These are phyloP conservation scores for Toxostoma redivivum DNA, from an alignment of 2,113 vertebrate genomes.

Conservation along the genomic window DNA sequence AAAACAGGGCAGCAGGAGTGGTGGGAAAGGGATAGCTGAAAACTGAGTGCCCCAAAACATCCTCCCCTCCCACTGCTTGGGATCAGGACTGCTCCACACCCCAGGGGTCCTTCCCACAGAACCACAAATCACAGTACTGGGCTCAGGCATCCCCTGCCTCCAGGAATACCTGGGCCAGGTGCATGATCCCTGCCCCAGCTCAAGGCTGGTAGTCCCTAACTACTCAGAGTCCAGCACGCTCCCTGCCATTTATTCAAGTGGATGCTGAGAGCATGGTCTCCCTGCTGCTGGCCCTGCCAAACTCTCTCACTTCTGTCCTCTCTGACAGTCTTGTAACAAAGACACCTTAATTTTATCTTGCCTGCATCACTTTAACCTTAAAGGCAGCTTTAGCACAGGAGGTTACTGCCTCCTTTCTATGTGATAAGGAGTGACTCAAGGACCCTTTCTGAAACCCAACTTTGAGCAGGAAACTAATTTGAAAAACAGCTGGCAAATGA, in stretches of 20 bases:
- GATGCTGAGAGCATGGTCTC: neutral
- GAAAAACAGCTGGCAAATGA: neutral
- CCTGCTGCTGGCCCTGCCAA: neutral
- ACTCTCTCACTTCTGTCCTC: neutral
- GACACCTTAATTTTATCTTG: neutral
- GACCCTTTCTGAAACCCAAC: neutral
- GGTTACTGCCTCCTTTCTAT: neutral
- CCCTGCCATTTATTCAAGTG: neutral
- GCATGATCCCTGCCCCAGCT: neutral
- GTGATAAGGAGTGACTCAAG: neutral
- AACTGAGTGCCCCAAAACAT: neutral
- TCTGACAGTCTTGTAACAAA: neutral
- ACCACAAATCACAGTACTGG: neutral
- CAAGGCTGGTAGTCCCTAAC: neutral
- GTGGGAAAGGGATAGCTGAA: neutral
- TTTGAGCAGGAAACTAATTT: neutral
- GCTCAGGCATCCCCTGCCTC: neutral
- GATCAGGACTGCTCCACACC: neutral
- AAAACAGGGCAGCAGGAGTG: neutral
- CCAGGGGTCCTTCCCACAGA: neutral
- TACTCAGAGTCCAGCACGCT: neutral
- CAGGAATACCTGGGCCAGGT: neutral
- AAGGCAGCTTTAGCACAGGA: neutral
- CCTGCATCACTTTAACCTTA: neutral
- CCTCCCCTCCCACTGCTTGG: neutral